Evolutionary conservation across 2,797 vertebrate genomes (phyloP).

Genomic region (Propithecus perrieri): DNA sequence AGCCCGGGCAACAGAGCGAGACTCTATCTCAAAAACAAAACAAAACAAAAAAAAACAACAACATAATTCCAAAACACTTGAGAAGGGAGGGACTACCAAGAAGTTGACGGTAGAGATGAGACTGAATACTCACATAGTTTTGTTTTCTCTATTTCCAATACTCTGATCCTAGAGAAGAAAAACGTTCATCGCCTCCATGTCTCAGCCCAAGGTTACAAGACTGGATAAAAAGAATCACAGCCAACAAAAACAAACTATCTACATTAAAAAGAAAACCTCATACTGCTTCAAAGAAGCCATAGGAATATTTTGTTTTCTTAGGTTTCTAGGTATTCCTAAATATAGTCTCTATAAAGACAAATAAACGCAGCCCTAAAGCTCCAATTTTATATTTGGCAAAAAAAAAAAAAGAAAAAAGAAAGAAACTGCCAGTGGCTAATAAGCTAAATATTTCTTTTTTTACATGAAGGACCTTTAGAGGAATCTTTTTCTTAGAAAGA

Average conservation of each 20-base stretch:
- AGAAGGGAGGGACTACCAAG: background rate
- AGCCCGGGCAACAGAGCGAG: too few relatives aligned
- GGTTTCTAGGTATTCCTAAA: slow-evolving; percentile 41
- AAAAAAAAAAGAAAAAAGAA: background rate
- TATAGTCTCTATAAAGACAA: background rate
- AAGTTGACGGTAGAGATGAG: background rate
- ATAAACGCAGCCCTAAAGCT: background rate
- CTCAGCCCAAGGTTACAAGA: background rate
- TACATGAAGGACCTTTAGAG: background rate
- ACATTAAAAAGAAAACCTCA: slow-evolving; percentile 27
- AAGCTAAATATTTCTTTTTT: slow-evolving; percentile 26
- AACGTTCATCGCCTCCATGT: background rate
- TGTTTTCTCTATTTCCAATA: background rate
- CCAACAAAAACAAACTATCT: slow-evolving; percentile 37
- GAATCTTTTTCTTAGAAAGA: background rate
- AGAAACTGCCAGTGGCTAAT: background rate
- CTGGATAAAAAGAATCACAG: slow-evolving; percentile 22
- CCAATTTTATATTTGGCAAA: background rate
- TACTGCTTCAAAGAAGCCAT: slow-evolving; percentile 8
- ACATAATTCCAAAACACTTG: background rate
- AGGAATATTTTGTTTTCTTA: slow-evolving; percentile 48
- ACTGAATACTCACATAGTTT: background rate
- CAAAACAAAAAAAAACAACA: background rate
- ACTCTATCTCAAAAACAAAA: too few relatives aligned
- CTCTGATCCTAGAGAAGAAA: slow-evolving; percentile 24